Conservation (phyloP, 1,140 invertebrate species). For the Latrodectus geometricus region DNA sequence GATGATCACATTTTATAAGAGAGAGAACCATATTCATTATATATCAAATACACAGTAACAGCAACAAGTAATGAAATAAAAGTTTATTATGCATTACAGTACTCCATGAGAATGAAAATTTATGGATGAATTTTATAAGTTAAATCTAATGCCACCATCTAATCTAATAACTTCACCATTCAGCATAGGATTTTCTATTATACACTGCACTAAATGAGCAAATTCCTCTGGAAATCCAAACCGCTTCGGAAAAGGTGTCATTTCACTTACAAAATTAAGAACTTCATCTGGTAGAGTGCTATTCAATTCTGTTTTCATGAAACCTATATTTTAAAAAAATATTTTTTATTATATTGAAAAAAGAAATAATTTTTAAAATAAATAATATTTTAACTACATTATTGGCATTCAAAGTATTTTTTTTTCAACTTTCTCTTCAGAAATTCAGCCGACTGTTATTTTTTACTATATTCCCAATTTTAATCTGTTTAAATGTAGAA, state of each 20-base stretch:
- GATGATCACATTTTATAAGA: no score
- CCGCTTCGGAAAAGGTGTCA: constrained; percentile 87
- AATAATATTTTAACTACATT: constrained; percentile 12
- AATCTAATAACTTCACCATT: constrained; percentile 95
- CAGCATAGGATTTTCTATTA: constrained; percentile 90
- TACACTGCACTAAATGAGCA: constrained; percentile 85
- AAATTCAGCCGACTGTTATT: background rate
- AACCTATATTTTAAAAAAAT: constrained; percentile 73
- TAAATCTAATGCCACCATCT: constrained; percentile 82
- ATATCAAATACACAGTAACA: no score
- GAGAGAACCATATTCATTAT: no score
- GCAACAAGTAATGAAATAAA: no score
- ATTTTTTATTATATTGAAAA: constrained; percentile 88
- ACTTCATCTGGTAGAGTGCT: constrained; percentile 69
- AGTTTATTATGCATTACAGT: background rate
- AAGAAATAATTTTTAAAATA: constrained; percentile 81
- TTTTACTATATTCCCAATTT: no score
- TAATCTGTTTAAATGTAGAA: no score
- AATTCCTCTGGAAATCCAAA: constrained; percentile 91
- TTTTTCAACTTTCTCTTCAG: background rate
- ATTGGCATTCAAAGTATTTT: constrained; percentile 68
- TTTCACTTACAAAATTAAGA: constrained; percentile 74
- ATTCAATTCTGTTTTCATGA: constrained; percentile 70
- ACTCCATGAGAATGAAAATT: background rate
- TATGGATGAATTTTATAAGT: constrained; percentile 5